Base-by-base conservation (phyloP, 1,140 invertebrate species). In the Camponotus vicinus region DNA sequence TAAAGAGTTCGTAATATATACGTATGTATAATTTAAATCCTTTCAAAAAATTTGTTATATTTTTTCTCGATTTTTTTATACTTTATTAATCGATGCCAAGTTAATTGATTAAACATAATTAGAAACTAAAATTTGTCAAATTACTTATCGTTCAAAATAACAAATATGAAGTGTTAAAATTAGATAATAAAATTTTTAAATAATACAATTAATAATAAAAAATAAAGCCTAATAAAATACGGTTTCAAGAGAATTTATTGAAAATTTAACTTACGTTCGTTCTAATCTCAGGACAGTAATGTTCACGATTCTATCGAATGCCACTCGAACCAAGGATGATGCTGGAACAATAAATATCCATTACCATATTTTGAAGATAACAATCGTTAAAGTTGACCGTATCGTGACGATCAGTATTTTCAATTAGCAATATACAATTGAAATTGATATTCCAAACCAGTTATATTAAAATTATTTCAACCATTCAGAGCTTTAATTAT, bases 251-350 rank as follows among this genome's bases (percentile, higher is more conserved):
- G 9, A 45, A 13, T 66, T 52, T 52, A 21, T 79, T 79, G 42
- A 52, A 55, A 55, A 70, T 80, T 18, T 37, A 80, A 82, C 79
- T 82, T 82, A 82, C 79, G 67, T 73, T 82, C n/a, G 40, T 4
- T 83, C 55, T 82, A 8, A 27, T 49, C 18, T 61, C 55, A 32
- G 34, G 49, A 21, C 32, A 80, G 40, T 34, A 61, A 63, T 27
- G 70, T 73, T 73, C 40, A 73, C 79, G 40, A 73, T 73, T 61
- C 40, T 42, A 61, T 27, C 27, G 57, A 59, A 34, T 75, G 55
- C 49, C 79, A 57, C 52, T 40, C 57, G 27, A 45, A 73, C 67
- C 79, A 45, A 73, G 32, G 69, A 45, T 63, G 55, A 34, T 61
- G 79, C 79, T 83, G 55, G 1, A 83, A 83, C n/a, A 61, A 83